Evolutionary conservation across 2,888 invertebrate species (phyloP).

Genomic region (Habrosyne pyritoides): DNA sequence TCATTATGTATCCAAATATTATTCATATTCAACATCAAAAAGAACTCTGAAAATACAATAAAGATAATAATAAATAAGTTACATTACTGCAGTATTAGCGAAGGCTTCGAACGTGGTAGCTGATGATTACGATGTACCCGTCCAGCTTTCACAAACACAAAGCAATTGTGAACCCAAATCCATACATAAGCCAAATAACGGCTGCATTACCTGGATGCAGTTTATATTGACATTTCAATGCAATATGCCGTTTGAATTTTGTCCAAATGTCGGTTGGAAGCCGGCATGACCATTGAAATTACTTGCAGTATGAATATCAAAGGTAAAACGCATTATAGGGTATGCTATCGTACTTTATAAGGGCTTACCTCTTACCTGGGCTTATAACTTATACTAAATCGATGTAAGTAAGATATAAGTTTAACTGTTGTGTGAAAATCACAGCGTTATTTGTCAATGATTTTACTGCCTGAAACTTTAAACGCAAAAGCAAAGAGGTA

Average conservation of each 20-base stretch:
- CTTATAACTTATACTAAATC: neutral
- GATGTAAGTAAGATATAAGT: neutral
- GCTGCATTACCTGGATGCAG: slow-evolving; percentile 9
- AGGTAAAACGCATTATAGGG: neutral
- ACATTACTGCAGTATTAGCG: neutral
- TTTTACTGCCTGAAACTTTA: neutral
- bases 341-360: neutral
- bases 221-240: slow-evolving; percentile 14
- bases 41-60: too few relatives aligned
- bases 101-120: neutral
- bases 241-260: slow-evolving; percentile 10
- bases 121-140: neutral
- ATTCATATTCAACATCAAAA: too few relatives aligned
- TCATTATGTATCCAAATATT: too few relatives aligned
- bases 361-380: neutral
- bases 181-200: slow-evolving; percentile 9
- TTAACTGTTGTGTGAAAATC: neutral
- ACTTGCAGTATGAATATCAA: slow-evolving; percentile 4
- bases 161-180: slow-evolving; percentile 2
- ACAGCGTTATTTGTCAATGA: neutral
- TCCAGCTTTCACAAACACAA: neutral
- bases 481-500: too few relatives aligned
- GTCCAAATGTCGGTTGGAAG: slow-evolving; percentile 8
- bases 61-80: too few relatives aligned
- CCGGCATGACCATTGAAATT: neutral